Evolutionary conservation across 2,888 invertebrate species (phyloP).

Genomic region (Oscheius sp.): DNA sequence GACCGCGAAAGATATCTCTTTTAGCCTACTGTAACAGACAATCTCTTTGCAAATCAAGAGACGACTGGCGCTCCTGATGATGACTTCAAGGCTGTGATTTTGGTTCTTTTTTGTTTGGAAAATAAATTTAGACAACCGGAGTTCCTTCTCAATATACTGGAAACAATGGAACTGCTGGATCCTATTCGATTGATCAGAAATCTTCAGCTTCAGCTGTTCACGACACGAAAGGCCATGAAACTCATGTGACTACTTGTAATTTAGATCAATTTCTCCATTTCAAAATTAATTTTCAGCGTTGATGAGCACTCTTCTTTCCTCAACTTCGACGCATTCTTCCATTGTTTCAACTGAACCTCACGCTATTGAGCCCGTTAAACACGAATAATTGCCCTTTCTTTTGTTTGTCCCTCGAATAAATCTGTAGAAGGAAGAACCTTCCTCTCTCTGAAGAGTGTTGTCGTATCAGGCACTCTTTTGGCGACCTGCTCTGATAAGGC

Average conservation of each 20-base stretch:
- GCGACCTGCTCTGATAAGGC: slow-evolving; percentile 18
- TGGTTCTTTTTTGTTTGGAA: no score
- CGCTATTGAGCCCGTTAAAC: slow-evolving; percentile 20
- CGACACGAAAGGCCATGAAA: not conserved
- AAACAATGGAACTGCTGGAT: not conserved
- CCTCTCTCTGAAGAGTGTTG: not conserved
- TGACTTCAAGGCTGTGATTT: not conserved
- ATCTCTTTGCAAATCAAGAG: no score
- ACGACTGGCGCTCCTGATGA: slow-evolving; percentile 6
- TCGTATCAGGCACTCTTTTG: slow-evolving; percentile 25
- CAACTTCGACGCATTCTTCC: not conserved
- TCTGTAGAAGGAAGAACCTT: no score
- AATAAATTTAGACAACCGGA: not conserved
- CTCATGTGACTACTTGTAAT: slow-evolving; percentile 6
- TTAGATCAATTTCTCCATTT: not conserved
- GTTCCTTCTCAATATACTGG: slow-evolving; percentile 4
- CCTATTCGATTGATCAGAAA: not conserved
- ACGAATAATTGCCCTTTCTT: slow-evolving; percentile 1
- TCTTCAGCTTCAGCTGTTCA: not conserved
- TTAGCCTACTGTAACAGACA: slow-evolving; percentile 28
- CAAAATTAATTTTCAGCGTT: slow-evolving; percentile 3
- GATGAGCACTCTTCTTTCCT: not conserved
- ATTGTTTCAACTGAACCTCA: not conserved
- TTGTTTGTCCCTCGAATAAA: slow-evolving; percentile 8
- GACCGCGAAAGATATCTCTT: no score